Percentiles rank a stretch among this genome's conserved stretches.
phyloP scores from a whole-genome alignment of 2,797 vertebrate species.

The Rachycentron canadum region DNA sequence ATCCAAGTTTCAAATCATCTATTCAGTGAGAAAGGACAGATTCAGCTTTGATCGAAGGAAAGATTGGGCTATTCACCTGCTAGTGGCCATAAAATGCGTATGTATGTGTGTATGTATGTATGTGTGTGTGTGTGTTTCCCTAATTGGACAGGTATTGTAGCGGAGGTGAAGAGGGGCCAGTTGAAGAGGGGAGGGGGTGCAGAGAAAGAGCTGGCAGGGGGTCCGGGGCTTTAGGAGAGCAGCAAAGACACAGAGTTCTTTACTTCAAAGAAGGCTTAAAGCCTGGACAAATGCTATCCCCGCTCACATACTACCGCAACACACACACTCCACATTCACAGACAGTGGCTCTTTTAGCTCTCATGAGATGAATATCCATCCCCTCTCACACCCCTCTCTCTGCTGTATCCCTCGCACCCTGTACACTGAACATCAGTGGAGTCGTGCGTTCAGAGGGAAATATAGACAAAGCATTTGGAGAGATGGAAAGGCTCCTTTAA shows the following conservation, averaged over 20 bases:
- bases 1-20: constrained; percentile 64
- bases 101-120: constrained; percentile 8
- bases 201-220: constrained; percentile 62
- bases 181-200: constrained; percentile 23
- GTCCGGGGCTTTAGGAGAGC: constrained; percentile 69
- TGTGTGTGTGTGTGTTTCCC: constrained; percentile 57
- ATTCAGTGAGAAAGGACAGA: constrained; percentile 42
- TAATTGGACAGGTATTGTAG: constrained; percentile 79
- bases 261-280: constrained; percentile 75
- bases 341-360: constrained; percentile 61
- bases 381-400: constrained; percentile 45
- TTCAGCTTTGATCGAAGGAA: constrained; percentile 58
- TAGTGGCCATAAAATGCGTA: constrained; percentile 46
- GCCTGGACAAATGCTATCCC: constrained; percentile 64
- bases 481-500: constrained; percentile 76
- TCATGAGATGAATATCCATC: constrained; percentile 77
- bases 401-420: constrained; percentile 53
- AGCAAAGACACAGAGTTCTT: constrained; percentile 65
- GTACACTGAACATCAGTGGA: constrained; percentile 64
- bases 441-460: constrained; percentile 71
- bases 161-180: constrained; percentile 69
- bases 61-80: constrained; percentile 59
- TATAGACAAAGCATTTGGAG: constrained; percentile 80
- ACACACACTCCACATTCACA: constrained; percentile 49
- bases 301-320: constrained; percentile 47